Percentiles rank a stretch among this genome's conserved stretches.
Evolutionary conservation across 2,888 invertebrate species (phyloP).

Genomic region (Seira ritae): DNA sequence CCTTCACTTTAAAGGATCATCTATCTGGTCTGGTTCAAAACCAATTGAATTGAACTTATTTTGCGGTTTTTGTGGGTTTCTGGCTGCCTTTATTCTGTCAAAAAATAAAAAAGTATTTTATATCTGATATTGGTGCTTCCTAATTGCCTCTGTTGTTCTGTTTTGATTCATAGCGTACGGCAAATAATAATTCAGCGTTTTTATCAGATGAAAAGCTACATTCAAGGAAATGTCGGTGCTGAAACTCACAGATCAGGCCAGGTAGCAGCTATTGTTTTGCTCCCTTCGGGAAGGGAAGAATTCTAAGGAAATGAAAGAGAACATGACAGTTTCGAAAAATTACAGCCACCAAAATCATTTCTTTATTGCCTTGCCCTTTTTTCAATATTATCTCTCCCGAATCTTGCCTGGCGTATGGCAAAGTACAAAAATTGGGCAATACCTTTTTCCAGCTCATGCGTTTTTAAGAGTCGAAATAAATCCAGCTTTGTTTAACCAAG

Average conservation of each 20-base stretch:
- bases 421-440: constrained; percentile 4
- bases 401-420: not conserved
- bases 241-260: not conserved
- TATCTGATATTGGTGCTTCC: constrained; percentile 24
- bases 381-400: constrained; percentile 21
- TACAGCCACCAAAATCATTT: constrained; percentile 56
- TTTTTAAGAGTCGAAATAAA: not conserved
- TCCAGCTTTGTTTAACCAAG: constrained; percentile 26
- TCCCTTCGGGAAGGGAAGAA: not conserved
- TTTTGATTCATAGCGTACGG: constrained; percentile 44
- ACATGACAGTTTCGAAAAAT: constrained; percentile 64
- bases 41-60: constrained; percentile 45
- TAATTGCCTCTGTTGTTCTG: constrained; percentile 51
- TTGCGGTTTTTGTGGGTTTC: constrained; percentile 53
- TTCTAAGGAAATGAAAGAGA: constrained; percentile 40
- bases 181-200: not conserved
- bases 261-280: not conserved
- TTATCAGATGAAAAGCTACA: not conserved
- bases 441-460: constrained; percentile 24
- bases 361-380: constrained; percentile 50
- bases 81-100: constrained; percentile 16
- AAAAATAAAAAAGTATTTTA: not conserved
- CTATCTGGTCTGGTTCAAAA: constrained; percentile 29
- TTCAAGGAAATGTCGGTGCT: not conserved
- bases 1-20: not conserved